Evolutionary conservation across 2,113 vertebrate genomes (phyloP), one percentile per base, ranked within the genome.

Genomic region (Nothocercus nigrocapillus): DNA sequence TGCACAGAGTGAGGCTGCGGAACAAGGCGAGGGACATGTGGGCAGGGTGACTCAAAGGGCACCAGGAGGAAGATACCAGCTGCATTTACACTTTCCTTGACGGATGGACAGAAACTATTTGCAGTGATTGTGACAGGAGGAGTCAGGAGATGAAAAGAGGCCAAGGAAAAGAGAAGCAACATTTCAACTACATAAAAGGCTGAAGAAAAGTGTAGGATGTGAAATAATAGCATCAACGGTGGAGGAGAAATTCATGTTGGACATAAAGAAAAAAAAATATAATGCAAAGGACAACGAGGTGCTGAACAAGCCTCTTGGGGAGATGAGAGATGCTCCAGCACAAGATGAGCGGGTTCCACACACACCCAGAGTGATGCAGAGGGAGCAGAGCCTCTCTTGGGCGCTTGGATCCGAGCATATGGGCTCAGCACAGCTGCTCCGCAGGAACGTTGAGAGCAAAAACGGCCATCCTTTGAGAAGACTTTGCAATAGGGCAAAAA

Each of bases 361-460:
- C 61, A 44, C 20, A 7, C 4, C 0, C 0, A 28, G 12, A 49
- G 25, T 0, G 4, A 67, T 2, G 16, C 44, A 66, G 25, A 28
- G 7, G 2, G 74, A 58, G 44, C 54, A 62, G 61, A 84, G 12
- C 27, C 9, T 58, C 38, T 56, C 30, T 5, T 25, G 0, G 9
- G 63, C 7, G 81, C 66, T 36, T 12, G 20, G 59, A 7, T 32
- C 14, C 30, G 81, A 7, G 0, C 4, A 63, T 53, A 24, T 9
- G 27, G 44, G 32, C 53, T 73, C 2, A 2, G 84, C 75, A 61
- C 9, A 1, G 28, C 76, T 15, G 42, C 36, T 69, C 51, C 25
- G 27, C 24, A 53, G 8, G 51, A 53, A 28, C 7, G 13, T 51
- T 25, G 40, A 32, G 36, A 58, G 59, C 36, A 45, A 74, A 81